Base-by-base conservation (phyloP, 1,140 invertebrate species). In the Aphaenogaster ashmeadi region DNA sequence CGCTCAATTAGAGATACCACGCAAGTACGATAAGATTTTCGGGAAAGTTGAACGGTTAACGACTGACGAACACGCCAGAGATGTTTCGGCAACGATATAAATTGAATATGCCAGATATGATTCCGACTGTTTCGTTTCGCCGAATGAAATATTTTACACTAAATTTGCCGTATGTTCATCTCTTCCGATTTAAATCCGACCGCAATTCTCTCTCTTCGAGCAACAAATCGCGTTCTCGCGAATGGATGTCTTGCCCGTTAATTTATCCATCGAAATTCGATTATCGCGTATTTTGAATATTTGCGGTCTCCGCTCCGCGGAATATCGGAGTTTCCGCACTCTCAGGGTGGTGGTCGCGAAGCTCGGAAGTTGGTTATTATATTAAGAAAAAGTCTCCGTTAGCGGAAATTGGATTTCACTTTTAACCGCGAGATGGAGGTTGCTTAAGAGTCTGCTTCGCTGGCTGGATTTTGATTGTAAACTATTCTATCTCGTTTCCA, bases 381-480 rank as follows among this genome's bases (percentile, higher is more conserved):
- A 84, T 84, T 84, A 84, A 58, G 54, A 89, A 87, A 77, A 89
- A 62, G 60, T 62, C 60, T 52, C 50, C 21, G 33, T 74, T 56
- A 74, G 50, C 66, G 85, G 79, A 91, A 91, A 89, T 91, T 91
- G 69, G 86, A 91, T 90, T 87, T 69, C 85, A 86, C 87, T 88
- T 91, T 91, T 60, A 66, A 64, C 75, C 47, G 36, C 89, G 84
- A 88, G 89, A 84, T 78, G 89, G 78, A 78, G 71, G 69, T 79
- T 89, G 62, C 89, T 90, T 90, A 90, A 90, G 86, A 84, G 89
- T 91, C 86, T 86, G 80, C 88, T 88, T 84, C 74, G 88, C 44
- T 78, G 58, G 88, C 85, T 78, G 81, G 90, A 91, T 91, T 91
- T 78, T 91, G 67, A 91, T 90, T 91, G 90, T 91, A 83, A 91